Conservation (phyloP, 2,888 invertebrate species). For the Drosophila macrospina region DNA sequence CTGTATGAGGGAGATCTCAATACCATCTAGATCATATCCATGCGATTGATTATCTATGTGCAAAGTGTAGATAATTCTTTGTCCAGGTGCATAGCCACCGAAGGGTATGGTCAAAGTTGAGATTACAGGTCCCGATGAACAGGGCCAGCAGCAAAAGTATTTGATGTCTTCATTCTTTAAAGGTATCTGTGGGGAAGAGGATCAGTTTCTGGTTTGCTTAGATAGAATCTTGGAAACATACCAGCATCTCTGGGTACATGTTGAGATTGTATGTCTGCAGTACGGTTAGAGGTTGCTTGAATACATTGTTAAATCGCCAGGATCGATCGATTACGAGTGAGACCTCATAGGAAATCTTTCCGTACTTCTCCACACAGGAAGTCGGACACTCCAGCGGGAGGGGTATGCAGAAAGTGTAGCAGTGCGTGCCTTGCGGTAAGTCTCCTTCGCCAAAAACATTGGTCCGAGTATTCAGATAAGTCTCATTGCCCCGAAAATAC, state of each 20-base stretch:
- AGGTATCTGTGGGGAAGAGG: constrained; percentile 37
- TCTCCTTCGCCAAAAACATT: constrained; percentile 55
- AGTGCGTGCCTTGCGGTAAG: constrained; percentile 82
- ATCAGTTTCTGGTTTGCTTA: background rate
- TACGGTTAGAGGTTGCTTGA: constrained; percentile 88
- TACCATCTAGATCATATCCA: constrained; percentile 63
- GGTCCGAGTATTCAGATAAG: constrained; percentile 53
- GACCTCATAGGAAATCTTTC: constrained; percentile 91
- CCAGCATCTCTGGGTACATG: constrained; percentile 88
- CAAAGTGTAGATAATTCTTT: constrained; percentile 88
- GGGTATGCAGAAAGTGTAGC: constrained; percentile 90
- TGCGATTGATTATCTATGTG: constrained; percentile 90
- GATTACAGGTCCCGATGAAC: constrained; percentile 61
- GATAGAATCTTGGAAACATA: constrained; percentile 81
- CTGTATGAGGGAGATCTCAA: constrained; percentile 57
- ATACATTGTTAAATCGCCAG: constrained; percentile 88
- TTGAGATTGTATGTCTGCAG: constrained; percentile 92
- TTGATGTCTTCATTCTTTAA: constrained; percentile 57
- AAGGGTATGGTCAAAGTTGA: constrained; percentile 86
- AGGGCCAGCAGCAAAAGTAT: constrained; percentile 75
- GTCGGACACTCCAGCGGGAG: constrained; percentile 88
- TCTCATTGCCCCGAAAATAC: constrained; percentile 49
- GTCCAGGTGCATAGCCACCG: constrained; percentile 90
- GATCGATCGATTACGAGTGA: constrained; percentile 91
- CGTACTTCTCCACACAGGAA: constrained; percentile 90